Conservation (phyloP, 2,888 invertebrate species). For the Patella caerulea region DNA sequence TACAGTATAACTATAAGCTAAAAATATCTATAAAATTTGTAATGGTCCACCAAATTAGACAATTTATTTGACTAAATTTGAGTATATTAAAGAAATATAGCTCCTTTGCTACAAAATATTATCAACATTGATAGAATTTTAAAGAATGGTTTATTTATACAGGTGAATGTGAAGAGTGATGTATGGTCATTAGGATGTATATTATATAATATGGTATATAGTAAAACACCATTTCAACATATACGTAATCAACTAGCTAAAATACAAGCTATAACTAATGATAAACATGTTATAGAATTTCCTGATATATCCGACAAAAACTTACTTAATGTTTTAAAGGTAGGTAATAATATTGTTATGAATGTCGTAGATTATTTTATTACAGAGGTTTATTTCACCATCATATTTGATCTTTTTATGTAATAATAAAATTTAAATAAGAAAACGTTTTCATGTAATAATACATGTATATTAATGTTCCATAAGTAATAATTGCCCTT, state of each 20-base stretch:
- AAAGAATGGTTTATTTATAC: constrained; percentile 26
- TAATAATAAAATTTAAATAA: neutral
- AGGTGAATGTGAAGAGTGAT: constrained; percentile 93
- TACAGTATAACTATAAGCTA: too few relatives aligned
- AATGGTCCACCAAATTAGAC: too few relatives aligned
- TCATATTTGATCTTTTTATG: neutral
- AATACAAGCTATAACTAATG: constrained; percentile 83
- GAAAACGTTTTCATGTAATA: too few relatives aligned
- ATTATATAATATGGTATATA: constrained; percentile 91
- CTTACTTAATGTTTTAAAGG: constrained; percentile 64
- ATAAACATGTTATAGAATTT: constrained; percentile 82
- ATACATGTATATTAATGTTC: too few relatives aligned
- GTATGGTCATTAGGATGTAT: constrained; percentile 99
- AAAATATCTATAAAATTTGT: too few relatives aligned
- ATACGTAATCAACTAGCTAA: constrained; percentile 82
- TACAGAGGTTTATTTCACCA: neutral
- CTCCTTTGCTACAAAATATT: too few relatives aligned
- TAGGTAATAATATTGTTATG: constrained; percentile 29
- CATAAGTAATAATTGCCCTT: too few relatives aligned
- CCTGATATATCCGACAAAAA: constrained; percentile 73
- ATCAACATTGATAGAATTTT: too few relatives aligned
- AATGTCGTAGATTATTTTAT: neutral
- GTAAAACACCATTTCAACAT: constrained; percentile 91
- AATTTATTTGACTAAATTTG: too few relatives aligned
- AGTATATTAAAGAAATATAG: too few relatives aligned